Base-by-base conservation (phyloP, 2,888 invertebrate species). In the Athetis lepigone region DNA sequence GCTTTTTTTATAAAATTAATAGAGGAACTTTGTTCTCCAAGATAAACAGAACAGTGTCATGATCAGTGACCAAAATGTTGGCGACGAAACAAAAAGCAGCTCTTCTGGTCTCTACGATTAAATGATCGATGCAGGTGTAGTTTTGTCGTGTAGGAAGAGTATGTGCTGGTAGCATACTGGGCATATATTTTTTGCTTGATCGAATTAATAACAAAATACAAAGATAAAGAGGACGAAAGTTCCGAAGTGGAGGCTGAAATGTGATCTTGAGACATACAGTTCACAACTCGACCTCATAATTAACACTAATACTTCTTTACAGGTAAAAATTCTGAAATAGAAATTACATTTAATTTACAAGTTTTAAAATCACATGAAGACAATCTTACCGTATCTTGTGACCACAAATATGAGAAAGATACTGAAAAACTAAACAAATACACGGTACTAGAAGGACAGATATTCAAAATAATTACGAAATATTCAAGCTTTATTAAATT, bases 361-460 rank as follows among this genome's bases (percentile, higher is more conserved):
- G n/a, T n/a, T 33, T 0, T 13, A 1, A 33, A 3, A 4, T 33
- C 33, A n/a, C n/a, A n/a, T n/a, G n/a, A n/a, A n/a, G n/a, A n/a
- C n/a, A n/a, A n/a, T n/a, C n/a, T n/a, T 33, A 33, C 4, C 1
- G 2, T 65, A 2, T 6, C 0, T 5, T 68, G 68, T 39, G 67
- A 72, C 18, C 68, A 68, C 16, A 16, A 1, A 0, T 0, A 0
- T 9, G 0, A n/a, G 0, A 1, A 16, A 33, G 11, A 33, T 13
- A 13, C 2, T 8, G 21, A 0, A 7, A 0, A 0, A 8, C 0
- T 19, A 13, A 2, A 36, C 0, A 27, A 2, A 5, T 72, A 72
- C 33, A 72, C 73, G 19, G 67, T 45, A 8, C 33, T 27, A 2
- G 73, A 68, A 50, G 27, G 19, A 55, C 8, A 11, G 8, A 0